These are phyloP conservation scores for Tenthredo livida DNA, from an alignment of 2,888 invertebrate species.

Conservation along the genomic window DNA sequence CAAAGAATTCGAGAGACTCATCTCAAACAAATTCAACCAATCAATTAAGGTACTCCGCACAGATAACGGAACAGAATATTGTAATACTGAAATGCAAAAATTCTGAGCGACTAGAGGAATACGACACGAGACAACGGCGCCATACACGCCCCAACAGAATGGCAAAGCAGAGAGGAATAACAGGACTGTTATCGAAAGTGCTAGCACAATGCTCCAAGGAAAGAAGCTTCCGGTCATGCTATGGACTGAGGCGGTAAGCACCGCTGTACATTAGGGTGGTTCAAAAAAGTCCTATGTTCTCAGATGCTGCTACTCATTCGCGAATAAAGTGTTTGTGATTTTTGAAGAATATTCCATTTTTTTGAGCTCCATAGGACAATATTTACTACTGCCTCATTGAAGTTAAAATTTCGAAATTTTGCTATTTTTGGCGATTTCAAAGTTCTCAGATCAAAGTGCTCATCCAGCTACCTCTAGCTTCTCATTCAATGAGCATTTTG, in stretches of 20 bases:
- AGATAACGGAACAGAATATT: constrained; percentile 56
- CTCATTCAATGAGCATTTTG: too few relatives aligned
- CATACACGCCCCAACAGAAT: constrained; percentile 59
- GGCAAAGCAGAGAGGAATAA: constrained; percentile 51
- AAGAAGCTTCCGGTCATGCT: background rate
- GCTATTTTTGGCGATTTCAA: too few relatives aligned
- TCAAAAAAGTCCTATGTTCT: too few relatives aligned
- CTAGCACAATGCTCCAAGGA: constrained; percentile 53
- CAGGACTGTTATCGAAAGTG: constrained; percentile 57
- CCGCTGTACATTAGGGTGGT: too few relatives aligned
- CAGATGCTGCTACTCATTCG: too few relatives aligned
- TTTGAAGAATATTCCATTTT: too few relatives aligned
- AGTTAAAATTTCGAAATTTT: too few relatives aligned
- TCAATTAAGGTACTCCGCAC: background rate
- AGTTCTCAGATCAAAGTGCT: too few relatives aligned
- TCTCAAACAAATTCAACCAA: background rate
- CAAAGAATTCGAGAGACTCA: background rate
- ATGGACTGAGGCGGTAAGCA: background rate
- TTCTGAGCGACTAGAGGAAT: constrained; percentile 52
- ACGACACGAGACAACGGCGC: constrained; percentile 52
- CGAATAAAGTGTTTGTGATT: too few relatives aligned
- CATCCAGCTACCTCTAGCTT: too few relatives aligned
- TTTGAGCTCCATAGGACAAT: too few relatives aligned
- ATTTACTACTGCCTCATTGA: too few relatives aligned
- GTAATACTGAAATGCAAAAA: constrained; percentile 44